Evolutionary conservation across 2,797 vertebrate genomes (phyloP), one percentile per base, ranked within the genome.

Genomic region (Delichon dasypus): DNA sequence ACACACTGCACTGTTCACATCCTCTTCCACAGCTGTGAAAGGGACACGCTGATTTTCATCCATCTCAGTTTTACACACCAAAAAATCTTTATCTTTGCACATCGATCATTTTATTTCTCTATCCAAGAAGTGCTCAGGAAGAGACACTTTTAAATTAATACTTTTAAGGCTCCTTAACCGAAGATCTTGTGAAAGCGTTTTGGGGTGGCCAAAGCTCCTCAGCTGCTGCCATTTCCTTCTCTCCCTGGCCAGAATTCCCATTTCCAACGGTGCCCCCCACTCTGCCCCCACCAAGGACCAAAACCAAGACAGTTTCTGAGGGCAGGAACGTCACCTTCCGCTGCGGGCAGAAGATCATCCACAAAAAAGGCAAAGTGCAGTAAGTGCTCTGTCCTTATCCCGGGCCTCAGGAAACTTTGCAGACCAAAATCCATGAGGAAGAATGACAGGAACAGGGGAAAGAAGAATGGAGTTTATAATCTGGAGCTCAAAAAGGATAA

Each of bases 331-430:
- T 99, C 54, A 99, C 99, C 60, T 99, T 99, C 96, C 98, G 98
- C 47, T 99, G 99, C 1, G 99, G 99, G 55, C 99, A 98, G 97
- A 99, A 99, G 97, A 98, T 99, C 51, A 98, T 98, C 18, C 98
- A 99, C 11, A 99, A 99, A 96, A 99, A 98, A 97, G 99, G 99
- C 97, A 99, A 99, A 99, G 98, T 99, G 89, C 97, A 98, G 99
- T 99, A 97, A 99, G 99, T 99, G 53, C 16, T 72, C 19, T 22
- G 1, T 20, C 16, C 67, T 87, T 36, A 19, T 4, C 48, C 71
- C 57, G 54, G 40, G 26, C 79, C 60, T 40, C 8, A 2, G 57
- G 45, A 54, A 64, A 7, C 17, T 42, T 23, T 5, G 8, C 47
- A 34, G 2, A 32, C 54, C 53, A 9, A 32, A 67, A 42, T 13